These are phyloP conservation scores for Atopsyche davidsoni DNA, from an alignment of 1,140 invertebrate genomes.

Conservation along the genomic window DNA sequence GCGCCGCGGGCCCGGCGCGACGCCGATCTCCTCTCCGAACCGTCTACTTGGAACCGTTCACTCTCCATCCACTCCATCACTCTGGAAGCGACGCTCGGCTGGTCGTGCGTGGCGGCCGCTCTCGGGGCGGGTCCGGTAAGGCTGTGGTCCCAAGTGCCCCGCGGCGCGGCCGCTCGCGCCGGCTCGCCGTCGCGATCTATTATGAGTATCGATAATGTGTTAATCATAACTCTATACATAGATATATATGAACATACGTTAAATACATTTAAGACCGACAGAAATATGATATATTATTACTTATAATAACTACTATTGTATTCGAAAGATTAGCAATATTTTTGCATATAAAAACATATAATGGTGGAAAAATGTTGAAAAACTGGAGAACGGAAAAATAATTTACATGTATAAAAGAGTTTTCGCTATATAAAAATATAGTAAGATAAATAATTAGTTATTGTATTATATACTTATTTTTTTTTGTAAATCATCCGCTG, in stretches of 20 bases:
- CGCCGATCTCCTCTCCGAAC: too few relatives aligned
- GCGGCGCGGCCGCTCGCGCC: too few relatives aligned
- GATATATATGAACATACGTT: conserved; percentile 23
- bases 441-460: conserved; percentile 23
- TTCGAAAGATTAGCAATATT: conserved; percentile 30
- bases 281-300: conserved; percentile 24
- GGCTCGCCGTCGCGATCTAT: too few relatives aligned
- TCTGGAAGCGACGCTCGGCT: too few relatives aligned
- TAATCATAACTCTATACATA: conserved; percentile 14
- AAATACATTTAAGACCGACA: conserved; percentile 18
- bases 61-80: too few relatives aligned
- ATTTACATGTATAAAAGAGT: conserved; percentile 27
- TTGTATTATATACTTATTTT: conserved; percentile 24
- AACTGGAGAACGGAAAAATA: conserved; percentile 1
- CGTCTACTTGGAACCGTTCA: too few relatives aligned
- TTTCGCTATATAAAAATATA: conserved; percentile 23
- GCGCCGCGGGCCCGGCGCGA: too few relatives aligned
- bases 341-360: conserved; percentile 30
- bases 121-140: too few relatives aligned
- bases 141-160: too few relatives aligned
- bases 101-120: too few relatives aligned
- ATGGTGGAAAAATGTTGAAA: conserved; percentile 23
- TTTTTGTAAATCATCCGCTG: conserved; percentile 26
- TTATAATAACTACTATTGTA: conserved; percentile 26
- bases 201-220: too few relatives aligned